These are phyloP conservation scores for Morone saxatilis DNA, from an alignment of 2,113 vertebrate species.

Conservation along the genomic window DNA sequence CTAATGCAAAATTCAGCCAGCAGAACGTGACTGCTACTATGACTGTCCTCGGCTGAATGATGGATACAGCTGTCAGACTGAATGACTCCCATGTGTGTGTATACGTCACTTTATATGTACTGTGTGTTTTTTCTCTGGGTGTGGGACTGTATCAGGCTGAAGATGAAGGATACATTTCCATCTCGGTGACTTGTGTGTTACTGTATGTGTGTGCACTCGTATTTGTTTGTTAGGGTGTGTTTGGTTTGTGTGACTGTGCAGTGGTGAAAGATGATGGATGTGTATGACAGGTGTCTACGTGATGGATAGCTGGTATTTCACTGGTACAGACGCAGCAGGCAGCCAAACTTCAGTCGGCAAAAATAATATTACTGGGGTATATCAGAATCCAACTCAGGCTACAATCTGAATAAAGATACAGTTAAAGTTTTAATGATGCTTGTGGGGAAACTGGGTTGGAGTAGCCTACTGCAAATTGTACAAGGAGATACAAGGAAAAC, in stretches of 20 bases:
- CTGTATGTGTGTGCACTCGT: neutral
- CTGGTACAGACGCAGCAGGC: slow-evolving; percentile 17
- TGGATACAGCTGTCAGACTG: slow-evolving; percentile 66
- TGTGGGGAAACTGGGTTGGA: slow-evolving; percentile 56
- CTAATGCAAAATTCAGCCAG: slow-evolving; percentile 34
- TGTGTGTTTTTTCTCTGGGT: slow-evolving; percentile 23
- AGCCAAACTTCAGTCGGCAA: slow-evolving; percentile 8
- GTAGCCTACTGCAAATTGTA: slow-evolving; percentile 21
- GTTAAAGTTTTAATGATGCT: slow-evolving; percentile 61
- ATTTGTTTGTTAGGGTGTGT: slow-evolving; percentile 25
- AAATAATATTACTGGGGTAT: slow-evolving; percentile 14
- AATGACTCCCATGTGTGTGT: slow-evolving; percentile 57
- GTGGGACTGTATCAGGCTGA: slow-evolving; percentile 20
- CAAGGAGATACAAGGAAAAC: neutral
- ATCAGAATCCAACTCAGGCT: slow-evolving; percentile 38
- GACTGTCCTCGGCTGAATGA: slow-evolving; percentile 55
- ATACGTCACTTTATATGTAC: slow-evolving; percentile 42
- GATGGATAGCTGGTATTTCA: slow-evolving; percentile 69
- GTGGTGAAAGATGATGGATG: slow-evolving; percentile 59
- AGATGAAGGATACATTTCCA: slow-evolving; percentile 59
- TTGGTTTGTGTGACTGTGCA: slow-evolving; percentile 36
- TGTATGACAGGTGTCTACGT: slow-evolving; percentile 64
- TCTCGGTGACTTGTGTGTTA: slow-evolving; percentile 26
- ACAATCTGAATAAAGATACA: slow-evolving; percentile 41
- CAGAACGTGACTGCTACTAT: slow-evolving; percentile 37